Base-by-base conservation (phyloP, 2,797 vertebrate genomes). In the Melanotaenia maccullochi region DNA sequence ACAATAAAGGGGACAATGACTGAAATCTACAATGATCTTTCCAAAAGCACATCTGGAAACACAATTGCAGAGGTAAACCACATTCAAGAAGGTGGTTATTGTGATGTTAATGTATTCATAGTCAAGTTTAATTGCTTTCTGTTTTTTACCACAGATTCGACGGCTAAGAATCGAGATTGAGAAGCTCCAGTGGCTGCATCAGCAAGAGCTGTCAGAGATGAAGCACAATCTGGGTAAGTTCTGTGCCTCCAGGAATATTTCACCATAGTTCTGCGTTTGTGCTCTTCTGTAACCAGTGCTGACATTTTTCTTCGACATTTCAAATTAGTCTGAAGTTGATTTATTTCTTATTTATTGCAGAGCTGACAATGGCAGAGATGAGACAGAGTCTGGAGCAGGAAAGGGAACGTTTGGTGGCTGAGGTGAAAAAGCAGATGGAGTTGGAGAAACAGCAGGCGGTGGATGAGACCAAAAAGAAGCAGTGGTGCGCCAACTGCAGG, bases 301-400 rank as follows among this genome's bases (percentile, higher is more conserved):
- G 38, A 32, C 28, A 36, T 40, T 56, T 55, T 32, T 44, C 49
- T 51, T 42, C 61, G 24, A 0, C 11, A 35, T 18, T 0, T 14
- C 30, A 13, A 49, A 35, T 18, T 11, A 8, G 20, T 73, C 35
- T 58, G 0, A 32, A 22, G 5, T 24, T 18, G 14, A 9, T 62
- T 11, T 52, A 54, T 49, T 66, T 64, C 32, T 73, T 4, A 60
- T 60, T 51, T 9, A 68, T 63, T 57, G n/a, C 74, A 99, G 98
- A 99, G 68, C 90, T 99, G 86, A 99, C 98, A n/a, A 99, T 99
- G 98, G 98, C 97, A 0, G 98, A 99, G 91, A 99, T 99, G 98
- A 95, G 98, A 24, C 98, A 99, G 93, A 99, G 97, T 90, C 93
- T 99, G 78, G 98, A 99, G 86, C 98, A 99, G 91, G 98, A 99